Conservation (phyloP, 2,888 invertebrate species). For the Cephonodes hylas region DNA sequence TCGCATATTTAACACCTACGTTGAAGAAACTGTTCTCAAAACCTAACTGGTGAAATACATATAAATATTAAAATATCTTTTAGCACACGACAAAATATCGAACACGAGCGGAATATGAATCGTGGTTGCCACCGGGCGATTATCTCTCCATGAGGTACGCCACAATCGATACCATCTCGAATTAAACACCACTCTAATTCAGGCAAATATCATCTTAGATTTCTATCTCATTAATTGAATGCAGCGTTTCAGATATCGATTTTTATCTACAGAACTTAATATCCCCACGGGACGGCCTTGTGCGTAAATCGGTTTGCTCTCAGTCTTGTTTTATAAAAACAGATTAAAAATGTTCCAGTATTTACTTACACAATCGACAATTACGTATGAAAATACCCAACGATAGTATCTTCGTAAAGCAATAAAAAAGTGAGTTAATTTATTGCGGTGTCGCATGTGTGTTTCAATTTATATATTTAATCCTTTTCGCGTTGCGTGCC, state of each 20-base stretch:
- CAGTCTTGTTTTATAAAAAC: neutral
- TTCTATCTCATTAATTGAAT: constrained; percentile 52
- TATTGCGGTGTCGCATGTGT: neutral
- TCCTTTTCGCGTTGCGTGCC: neutral
- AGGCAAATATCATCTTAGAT: constrained; percentile 42
- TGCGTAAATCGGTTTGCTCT: constrained; percentile 22
- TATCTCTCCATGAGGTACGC: constrained; percentile 26
- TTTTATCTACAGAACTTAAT: constrained; percentile 36
- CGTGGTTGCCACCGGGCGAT: constrained; percentile 14
- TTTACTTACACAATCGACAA: constrained; percentile 10
- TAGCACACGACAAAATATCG: neutral
- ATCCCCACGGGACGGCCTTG: constrained; percentile 18
- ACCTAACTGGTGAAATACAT: neutral
- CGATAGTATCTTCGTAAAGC: neutral
- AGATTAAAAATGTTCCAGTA: constrained; percentile 4
- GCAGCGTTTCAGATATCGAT: constrained; percentile 43
- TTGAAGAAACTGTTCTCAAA: no score
- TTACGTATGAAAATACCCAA: constrained; percentile 7
- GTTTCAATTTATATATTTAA: neutral
- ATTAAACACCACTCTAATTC: constrained; percentile 37
- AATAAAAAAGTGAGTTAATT: neutral
- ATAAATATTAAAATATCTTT: neutral
- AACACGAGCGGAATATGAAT: neutral
- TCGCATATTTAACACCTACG: no score
- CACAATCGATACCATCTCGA: constrained; percentile 32